A percentile compares a stretch with the other conserved stretches of the same genome.
Conservation (phyloP, 2,797 vertebrate species). For the Atherinosoma microstoma region DNA sequence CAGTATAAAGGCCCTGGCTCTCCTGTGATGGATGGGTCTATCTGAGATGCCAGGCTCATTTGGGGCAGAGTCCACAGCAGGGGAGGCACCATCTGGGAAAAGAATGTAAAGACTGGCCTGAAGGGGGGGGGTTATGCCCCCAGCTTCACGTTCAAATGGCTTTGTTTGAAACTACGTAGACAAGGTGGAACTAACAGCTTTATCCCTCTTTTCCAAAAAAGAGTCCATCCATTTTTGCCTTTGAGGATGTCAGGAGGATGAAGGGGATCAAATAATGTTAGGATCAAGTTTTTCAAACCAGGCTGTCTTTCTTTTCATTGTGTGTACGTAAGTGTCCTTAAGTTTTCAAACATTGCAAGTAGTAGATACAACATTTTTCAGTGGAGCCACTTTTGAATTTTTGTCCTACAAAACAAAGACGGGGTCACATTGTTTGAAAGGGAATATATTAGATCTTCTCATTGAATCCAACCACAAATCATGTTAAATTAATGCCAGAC, state of each 20-base stretch:
- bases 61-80: conserved; percentile 63
- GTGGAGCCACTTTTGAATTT: conserved; percentile 1
- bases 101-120: conserved; percentile 76
- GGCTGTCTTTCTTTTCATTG: conserved; percentile 18
- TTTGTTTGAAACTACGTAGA: conserved; percentile 50
- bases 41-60: conserved; percentile 65
- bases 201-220: conserved; percentile 47
- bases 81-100: conserved; percentile 71
- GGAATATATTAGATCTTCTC: neutral
- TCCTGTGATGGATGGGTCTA: conserved; percentile 72
- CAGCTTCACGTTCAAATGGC: conserved; percentile 72
- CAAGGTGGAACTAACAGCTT: conserved; percentile 62
- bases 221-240: conserved; percentile 55
- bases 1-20: conserved; percentile 41
- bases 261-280: conserved; percentile 38
- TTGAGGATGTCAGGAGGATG: conserved; percentile 21
- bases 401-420: conserved; percentile 2
- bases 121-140: conserved; percentile 69
- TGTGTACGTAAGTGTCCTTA: conserved; percentile 8
- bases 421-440: neutral
- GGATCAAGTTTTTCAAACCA: conserved; percentile 65
- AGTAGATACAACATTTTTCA: conserved; percentile 17
- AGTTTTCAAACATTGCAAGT: conserved; percentile 31
- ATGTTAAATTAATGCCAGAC: conserved; percentile 28
- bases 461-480: neutral